Evolutionary conservation across 2,113 vertebrate genomes (phyloP).

Genomic region (Entelurus aequoreus): DNA sequence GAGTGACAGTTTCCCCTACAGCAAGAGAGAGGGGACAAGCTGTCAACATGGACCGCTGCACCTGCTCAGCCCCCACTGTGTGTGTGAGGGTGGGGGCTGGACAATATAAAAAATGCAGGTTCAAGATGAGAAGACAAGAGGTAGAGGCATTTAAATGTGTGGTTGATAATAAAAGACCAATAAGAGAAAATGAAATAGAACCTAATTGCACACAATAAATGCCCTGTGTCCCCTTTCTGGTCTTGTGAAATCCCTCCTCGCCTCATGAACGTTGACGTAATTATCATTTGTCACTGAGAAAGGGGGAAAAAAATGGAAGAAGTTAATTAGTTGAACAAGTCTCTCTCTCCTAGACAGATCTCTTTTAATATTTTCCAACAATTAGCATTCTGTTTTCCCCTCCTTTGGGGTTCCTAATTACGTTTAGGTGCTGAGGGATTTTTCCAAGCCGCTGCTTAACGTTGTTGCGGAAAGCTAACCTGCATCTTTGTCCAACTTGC

Average conservation of each 20-base stretch:
- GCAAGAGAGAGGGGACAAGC: conserved; percentile 65
- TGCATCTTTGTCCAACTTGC: conserved; percentile 38
- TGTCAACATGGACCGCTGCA: conserved; percentile 64
- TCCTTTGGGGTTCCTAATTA: conserved; percentile 56
- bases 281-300: conserved; percentile 46
- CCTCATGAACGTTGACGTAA: conserved; percentile 41
- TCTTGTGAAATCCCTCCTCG: conserved; percentile 31
- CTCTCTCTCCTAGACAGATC: conserved; percentile 15
- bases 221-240: conserved; percentile 4
- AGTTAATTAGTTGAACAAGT: conserved; percentile 44
- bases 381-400: conserved; percentile 30
- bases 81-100: conserved; percentile 5
- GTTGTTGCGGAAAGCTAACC: conserved; percentile 43
- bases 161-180: conserved; percentile 29
- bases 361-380: conserved; percentile 30
- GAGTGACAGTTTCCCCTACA: conserved; percentile 61
- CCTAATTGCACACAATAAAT: conserved; percentile 42
- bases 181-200: conserved; percentile 32
- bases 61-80: conserved; percentile 49
- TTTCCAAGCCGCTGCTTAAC: conserved; percentile 31
- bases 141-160: conserved; percentile 27
- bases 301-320: conserved; percentile 21
- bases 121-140: conserved; percentile 3
- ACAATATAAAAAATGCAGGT: conserved; percentile 8
- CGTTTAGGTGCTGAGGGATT: conserved; percentile 34